These are phyloP conservation scores for Myotis findleyi DNA, from an alignment of 2,797 vertebrate species.

Conservation along the genomic window DNA sequence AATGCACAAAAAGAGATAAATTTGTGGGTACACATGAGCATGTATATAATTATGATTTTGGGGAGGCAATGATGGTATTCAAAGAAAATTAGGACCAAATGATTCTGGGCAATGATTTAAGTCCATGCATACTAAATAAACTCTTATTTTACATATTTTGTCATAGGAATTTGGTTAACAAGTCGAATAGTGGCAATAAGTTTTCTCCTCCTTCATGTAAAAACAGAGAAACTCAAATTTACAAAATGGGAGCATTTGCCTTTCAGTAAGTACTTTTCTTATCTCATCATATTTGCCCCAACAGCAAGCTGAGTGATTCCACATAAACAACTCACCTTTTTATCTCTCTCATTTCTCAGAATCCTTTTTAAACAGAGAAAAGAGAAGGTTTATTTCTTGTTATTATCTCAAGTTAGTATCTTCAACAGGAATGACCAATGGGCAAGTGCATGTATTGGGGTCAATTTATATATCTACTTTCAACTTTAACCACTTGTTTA, in stretches of 20 bases:
- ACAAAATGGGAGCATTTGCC: background rate
- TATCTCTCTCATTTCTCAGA: background rate
- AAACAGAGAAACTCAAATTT: background rate
- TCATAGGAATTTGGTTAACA: background rate
- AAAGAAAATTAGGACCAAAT: background rate
- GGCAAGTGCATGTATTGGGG: background rate
- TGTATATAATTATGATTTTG: background rate
- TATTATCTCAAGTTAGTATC: constrained; percentile 25
- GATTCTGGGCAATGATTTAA: constrained; percentile 32
- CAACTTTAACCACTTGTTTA: constrained; percentile 47
- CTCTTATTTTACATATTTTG: background rate
- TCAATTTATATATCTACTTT: constrained; percentile 54
- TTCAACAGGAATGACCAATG: constrained; percentile 28
- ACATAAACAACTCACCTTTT: background rate
- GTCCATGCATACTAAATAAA: background rate
- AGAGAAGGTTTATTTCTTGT: background rate
- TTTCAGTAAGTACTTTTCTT: constrained; percentile 28
- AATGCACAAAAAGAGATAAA: background rate
- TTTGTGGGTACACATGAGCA: background rate
- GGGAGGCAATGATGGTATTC: background rate
- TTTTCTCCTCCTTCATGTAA: background rate
- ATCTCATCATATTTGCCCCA: background rate
- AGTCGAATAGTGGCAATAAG: background rate
- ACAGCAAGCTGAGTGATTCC: background rate
- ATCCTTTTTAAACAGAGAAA: constrained; percentile 35